Evolutionary conservation across 2,797 vertebrate genomes (phyloP), one percentile per base, ranked within the genome.

Genomic region (Ceyx erithaca): DNA sequence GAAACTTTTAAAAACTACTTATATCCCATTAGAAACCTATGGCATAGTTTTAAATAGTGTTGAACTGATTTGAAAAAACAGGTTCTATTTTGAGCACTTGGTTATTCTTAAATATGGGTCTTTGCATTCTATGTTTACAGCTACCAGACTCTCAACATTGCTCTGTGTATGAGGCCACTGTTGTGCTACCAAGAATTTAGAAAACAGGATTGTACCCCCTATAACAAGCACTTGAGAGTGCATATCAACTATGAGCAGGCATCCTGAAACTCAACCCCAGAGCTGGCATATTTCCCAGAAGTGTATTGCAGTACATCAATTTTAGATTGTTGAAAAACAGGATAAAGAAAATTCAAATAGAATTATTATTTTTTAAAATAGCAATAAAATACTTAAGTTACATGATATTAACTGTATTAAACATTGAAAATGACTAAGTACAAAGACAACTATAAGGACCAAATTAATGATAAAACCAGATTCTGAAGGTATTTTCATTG

Each of bases 271-370:
- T 55, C 72, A 69, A 77, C 1, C 9, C 46, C 58, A 70, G 28
- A 64, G 79, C 0, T 94, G 72, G 78, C 80, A 11, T 28, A 72
- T 54, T 85, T 93, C 92, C 73, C 80, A 82, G 87, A 91, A 92
- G 7, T 26, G 22, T 46, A 71, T 25, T 72, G 52, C 68, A 79
- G 18, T 66, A 59, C 35, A 83, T 78, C 57, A 83, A 71, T 79
- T 90, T 93, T 48, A 87, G 52, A 81, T 30, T 71, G 49, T 43
- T 87, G 76, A 72, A 92, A 87, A 79, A 2, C 40, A 90, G 15
- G 3, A 85, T 25, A 80, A 84, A 76, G 17, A 84, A 90, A 88
- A 90, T 21, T 52, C 68, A 49, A 89, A 90, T 66, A 82, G 72
- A 89, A 55, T 43, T 11, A 48, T 45, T 81, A 37, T 66, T 70